Evolutionary conservation across 2,797 vertebrate species (phyloP), one percentile per base, ranked within the genome.

Genomic region (Holocentrus rufus): DNA sequence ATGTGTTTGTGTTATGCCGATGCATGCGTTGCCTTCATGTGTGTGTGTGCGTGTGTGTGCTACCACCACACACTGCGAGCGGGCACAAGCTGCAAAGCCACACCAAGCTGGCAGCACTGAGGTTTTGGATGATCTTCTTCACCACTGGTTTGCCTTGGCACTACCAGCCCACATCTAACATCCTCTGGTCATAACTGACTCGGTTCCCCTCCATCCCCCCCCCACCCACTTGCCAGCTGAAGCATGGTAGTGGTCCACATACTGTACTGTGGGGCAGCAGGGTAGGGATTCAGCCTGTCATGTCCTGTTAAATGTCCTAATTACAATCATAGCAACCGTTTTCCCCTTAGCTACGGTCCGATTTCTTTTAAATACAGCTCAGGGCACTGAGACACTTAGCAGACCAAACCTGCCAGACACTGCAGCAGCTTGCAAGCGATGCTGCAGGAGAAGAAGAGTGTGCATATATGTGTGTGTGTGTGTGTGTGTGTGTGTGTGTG

Each of bases 401-500:
- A 65, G 55, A 69, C 25, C 18, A 31, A 74, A 76, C 57, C 47
- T 60, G 42, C 30, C 69, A 70, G 44, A 86, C 76, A 63, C 50
- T 79, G 58, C 56, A 79, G 85, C 91, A 92, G 86, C 85, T 90
- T 90, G 87, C 67, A 86, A 79, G 88, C 62, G 56, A 71, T 39
- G 18, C 34, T 63, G 23, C 61, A 46, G 36, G 11, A 42, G 17
- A 50, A 36, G 59, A 20, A 14, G 25, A 46, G n/a, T n/a, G n/a
- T n/a, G n/a, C n/a, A n/a, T n/a, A n/a, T n/a, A n/a, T n/a, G n/a
- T n/a, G n/a, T n/a, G n/a, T n/a, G n/a, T n/a, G n/a, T n/a, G 20
- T 80, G 55, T 64, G 52, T 47, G 52, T 72, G 31, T 53, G 18
- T 68, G 22, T 77, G 69, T 79, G 61, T 62, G 47, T 77, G 27